Conservation (phyloP, 2,888 invertebrate genomes). For the Drosophila neutralis region DNA sequence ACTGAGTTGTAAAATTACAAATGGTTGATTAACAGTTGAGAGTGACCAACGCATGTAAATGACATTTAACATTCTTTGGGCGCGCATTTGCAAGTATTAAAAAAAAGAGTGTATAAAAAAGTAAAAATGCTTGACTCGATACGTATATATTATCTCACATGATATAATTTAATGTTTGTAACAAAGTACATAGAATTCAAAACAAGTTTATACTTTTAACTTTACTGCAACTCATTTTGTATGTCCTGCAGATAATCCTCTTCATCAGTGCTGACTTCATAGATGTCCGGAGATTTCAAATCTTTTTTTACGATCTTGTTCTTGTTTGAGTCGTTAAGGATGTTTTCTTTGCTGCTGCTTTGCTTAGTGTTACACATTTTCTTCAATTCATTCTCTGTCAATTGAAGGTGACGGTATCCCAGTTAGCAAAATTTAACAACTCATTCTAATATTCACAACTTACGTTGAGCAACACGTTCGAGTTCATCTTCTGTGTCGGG, state of each 20-base stretch:
- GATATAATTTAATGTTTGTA: not conserved
- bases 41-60: conserved; percentile 8
- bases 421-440: not conserved
- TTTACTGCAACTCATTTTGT: not conserved
- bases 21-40: not conserved
- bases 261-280: conserved; percentile 82
- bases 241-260: conserved; percentile 78
- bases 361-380: conserved; percentile 16
- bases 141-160: not conserved
- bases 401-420: not conserved
- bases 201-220: not conserved
- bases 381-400: conserved; percentile 38
- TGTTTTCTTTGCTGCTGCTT: conserved; percentile 4
- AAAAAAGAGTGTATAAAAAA: not conserved
- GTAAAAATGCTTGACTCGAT: not conserved
- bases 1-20: not conserved
- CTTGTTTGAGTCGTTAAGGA: conserved; percentile 2
- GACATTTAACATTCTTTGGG: not conserved
- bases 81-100: not conserved
- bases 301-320: not conserved
- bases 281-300: conserved; percentile 59
- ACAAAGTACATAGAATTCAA: conserved; percentile 10
- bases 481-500: conserved; percentile 84
- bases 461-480: conserved; percentile 68
- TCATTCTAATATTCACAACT: not conserved